phyloP scores from a whole-genome alignment of 2,888 invertebrate species.

The Parnassius smintheus region DNA sequence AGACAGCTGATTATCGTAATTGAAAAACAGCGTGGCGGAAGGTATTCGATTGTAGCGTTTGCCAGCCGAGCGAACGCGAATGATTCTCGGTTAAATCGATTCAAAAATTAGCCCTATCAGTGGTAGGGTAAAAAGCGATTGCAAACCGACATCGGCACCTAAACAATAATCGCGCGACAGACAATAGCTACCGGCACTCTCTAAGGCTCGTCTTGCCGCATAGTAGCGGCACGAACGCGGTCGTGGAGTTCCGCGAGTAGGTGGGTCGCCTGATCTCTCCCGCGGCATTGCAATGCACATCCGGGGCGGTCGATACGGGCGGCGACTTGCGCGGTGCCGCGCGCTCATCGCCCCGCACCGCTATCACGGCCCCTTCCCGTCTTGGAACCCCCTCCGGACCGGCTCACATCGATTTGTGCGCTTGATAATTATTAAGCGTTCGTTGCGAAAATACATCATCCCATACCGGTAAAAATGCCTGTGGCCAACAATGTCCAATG shows the following conservation, averaged over 20 bases:
- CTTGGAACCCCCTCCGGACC: slow-evolving; percentile 43
- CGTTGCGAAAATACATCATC: slow-evolving; percentile 36
- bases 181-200: slow-evolving; percentile 25
- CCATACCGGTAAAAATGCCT: slow-evolving; percentile 14
- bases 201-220: slow-evolving; percentile 23
- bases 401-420: slow-evolving; percentile 69
- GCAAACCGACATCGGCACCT: slow-evolving; percentile 23
- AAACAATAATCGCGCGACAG: slow-evolving; percentile 31
- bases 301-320: slow-evolving; percentile 77
- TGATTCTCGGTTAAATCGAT: background rate
- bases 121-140: background rate
- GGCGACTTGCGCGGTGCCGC: slow-evolving; percentile 73
- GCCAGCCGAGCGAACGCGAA: background rate
- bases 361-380: slow-evolving; percentile 46
- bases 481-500: slow-evolving; percentile 11
- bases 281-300: slow-evolving; percentile 71
- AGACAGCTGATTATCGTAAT: slow-evolving; percentile 1
- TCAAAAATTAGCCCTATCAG: background rate
- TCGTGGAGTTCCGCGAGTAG: slow-evolving; percentile 54
- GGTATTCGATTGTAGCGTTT: background rate
- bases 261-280: slow-evolving; percentile 66
- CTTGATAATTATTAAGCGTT: slow-evolving; percentile 58
- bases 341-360: slow-evolving; percentile 53
- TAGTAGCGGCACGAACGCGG: slow-evolving; percentile 40
- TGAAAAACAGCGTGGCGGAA: background rate